phyloP scores from a whole-genome alignment of 2,797 vertebrate genomes.

The Antrozous pallidus region DNA sequence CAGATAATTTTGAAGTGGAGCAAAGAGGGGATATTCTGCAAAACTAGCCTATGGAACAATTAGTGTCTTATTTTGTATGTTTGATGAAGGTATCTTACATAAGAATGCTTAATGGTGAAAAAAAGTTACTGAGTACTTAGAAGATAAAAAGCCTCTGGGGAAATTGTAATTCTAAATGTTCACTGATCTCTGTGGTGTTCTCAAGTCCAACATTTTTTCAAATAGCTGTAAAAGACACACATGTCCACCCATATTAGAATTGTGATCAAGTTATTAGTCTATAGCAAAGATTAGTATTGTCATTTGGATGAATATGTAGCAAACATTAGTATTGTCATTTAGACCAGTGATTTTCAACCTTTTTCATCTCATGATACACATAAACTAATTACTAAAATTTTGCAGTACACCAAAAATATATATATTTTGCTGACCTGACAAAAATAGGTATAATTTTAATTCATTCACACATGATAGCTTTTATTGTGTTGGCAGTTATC shows the following conservation, averaged over 20 bases:
- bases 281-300: neutral
- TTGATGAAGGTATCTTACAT: neutral
- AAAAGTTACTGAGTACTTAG: neutral
- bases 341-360: neutral
- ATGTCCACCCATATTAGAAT: neutral
- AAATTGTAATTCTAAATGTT: neutral
- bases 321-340: neutral
- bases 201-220: neutral
- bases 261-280: neutral
- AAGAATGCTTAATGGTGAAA: neutral
- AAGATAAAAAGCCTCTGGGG: neutral
- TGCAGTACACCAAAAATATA: no score
- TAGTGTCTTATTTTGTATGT: neutral
- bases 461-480: neutral
- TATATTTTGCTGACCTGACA: neutral
- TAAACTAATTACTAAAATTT: neutral
- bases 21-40: neutral
- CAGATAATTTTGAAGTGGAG: neutral
- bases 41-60: neutral
- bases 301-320: neutral
- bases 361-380: neutral
- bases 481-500: neutral
- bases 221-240: neutral
- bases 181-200: neutral
- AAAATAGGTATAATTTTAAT: neutral